phyloP scores from a whole-genome alignment of 2,888 invertebrate species.

The Chymomyza caudatula region DNA sequence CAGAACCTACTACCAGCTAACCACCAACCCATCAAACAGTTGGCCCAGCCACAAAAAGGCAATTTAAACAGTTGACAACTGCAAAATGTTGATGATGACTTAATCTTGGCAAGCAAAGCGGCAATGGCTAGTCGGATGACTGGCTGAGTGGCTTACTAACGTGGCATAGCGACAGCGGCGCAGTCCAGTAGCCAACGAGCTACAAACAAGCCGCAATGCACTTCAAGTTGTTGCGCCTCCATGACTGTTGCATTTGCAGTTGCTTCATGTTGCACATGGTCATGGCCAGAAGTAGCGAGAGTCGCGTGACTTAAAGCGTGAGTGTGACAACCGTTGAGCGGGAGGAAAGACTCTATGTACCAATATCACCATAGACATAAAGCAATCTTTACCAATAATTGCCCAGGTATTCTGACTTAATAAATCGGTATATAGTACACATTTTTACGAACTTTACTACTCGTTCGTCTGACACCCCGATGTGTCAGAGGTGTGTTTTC shows the following conservation, averaged over 20 bases:
- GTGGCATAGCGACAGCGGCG: background rate
- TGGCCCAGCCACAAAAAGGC: background rate
- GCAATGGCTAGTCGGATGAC: slow-evolving; percentile 5
- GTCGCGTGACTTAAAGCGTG: background rate
- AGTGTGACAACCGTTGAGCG: background rate
- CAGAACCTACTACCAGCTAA: background rate
- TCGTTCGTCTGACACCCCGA: no score
- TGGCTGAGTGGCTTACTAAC: background rate
- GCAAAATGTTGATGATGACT: slow-evolving; percentile 74
- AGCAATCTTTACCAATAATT: no score
- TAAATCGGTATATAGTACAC: no score
- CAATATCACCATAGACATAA: no score
- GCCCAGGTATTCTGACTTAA: no score
- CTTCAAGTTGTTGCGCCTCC: background rate
- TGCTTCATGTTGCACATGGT: slow-evolving; percentile 11
- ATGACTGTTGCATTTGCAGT: slow-evolving; percentile 25
- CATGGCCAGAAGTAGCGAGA: background rate
- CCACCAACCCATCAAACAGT: background rate
- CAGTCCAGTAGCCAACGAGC: slow-evolving; percentile 16
- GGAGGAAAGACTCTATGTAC: no score
- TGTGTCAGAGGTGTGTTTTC: no score
- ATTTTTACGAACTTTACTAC: no score
- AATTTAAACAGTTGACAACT: slow-evolving; percentile 64
- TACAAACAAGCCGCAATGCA: background rate
- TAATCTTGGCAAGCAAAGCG: slow-evolving; percentile 57